Conservation (phyloP, 2,797 vertebrate genomes). For the Vespertilio murinus region DNA sequence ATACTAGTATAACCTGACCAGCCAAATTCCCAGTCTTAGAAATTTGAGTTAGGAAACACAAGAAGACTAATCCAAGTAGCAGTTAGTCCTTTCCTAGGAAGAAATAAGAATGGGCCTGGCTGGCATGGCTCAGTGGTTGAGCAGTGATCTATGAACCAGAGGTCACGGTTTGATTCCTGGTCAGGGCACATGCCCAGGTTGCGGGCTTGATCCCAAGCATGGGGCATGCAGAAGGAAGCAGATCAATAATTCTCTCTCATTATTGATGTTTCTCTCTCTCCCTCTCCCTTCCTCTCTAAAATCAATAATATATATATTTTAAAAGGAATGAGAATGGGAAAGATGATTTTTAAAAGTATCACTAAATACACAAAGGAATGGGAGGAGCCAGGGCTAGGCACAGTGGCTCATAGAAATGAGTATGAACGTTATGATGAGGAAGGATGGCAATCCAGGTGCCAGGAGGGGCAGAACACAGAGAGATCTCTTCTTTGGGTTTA, state of each 20-base stretch:
- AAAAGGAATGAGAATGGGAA: background rate
- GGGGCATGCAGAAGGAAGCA: too few species aligned
- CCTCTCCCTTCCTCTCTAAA: too few species aligned
- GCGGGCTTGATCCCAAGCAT: too few species aligned
- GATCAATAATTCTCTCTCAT: too few species aligned
- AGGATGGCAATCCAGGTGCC: background rate
- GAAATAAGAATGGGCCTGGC: background rate
- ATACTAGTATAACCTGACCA: background rate
- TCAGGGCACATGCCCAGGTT: too few species aligned
- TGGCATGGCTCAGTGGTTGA: too few species aligned
- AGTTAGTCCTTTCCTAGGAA: background rate
- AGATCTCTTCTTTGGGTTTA: background rate
- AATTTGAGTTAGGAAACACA: constrained; percentile 19
- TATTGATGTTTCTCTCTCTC: too few species aligned
- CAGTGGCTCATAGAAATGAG: background rate
- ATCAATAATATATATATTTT: too few species aligned
- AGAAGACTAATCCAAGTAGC: background rate
- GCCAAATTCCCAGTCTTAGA: background rate
- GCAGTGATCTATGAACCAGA: too few species aligned
- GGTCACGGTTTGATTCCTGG: too few species aligned
- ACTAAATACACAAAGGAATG: background rate
- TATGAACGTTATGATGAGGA: background rate
- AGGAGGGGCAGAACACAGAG: background rate
- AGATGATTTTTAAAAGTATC: background rate
- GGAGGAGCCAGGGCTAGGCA: background rate